Evolutionary conservation across 1,140 invertebrate species (phyloP).

Genomic region (Pentalonia nigronervosa): DNA sequence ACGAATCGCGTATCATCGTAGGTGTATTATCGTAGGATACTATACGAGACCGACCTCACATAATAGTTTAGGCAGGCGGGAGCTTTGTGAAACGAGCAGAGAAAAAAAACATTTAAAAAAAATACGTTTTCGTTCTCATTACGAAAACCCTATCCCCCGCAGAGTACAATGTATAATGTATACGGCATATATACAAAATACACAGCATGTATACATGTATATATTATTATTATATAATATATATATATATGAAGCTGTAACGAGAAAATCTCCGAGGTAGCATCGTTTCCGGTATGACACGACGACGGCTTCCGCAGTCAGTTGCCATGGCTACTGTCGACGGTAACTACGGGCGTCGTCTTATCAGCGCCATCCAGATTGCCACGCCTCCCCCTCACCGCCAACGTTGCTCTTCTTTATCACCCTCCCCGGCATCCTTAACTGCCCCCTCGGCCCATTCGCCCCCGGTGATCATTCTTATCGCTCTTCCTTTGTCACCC

Average conservation of each 20-base stretch:
- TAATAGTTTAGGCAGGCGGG: not conserved
- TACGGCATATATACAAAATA: not conserved
- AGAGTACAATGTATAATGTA: not conserved
- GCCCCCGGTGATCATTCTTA: conserved; percentile 34
- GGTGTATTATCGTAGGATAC: not conserved
- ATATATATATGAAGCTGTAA: conserved; percentile 45
- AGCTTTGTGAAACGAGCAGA: not conserved
- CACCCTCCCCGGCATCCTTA: not conserved
- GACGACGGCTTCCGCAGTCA: conserved; percentile 43
- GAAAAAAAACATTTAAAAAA: not conserved
- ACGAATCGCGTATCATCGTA: not conserved
- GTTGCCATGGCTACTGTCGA: conserved; percentile 40
- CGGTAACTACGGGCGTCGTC: conserved; percentile 58
- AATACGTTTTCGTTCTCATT: conserved; percentile 25
- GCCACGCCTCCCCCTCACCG: conserved; percentile 50
- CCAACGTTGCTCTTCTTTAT: conserved; percentile 20
- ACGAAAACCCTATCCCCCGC: not conserved
- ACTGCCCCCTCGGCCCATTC: not conserved
- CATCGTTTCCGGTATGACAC: conserved; percentile 58
- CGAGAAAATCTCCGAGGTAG: conserved; percentile 57
- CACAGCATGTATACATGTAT: not conserved
- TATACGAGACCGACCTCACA: not conserved
- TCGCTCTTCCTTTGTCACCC: conserved; percentile 52
- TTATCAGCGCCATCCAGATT: conserved; percentile 58
- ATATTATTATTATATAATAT: too few relatives aligned